These are phyloP conservation scores for Frieseomelitta varia DNA, from an alignment of 1,140 invertebrate species.

Conservation along the genomic window DNA sequence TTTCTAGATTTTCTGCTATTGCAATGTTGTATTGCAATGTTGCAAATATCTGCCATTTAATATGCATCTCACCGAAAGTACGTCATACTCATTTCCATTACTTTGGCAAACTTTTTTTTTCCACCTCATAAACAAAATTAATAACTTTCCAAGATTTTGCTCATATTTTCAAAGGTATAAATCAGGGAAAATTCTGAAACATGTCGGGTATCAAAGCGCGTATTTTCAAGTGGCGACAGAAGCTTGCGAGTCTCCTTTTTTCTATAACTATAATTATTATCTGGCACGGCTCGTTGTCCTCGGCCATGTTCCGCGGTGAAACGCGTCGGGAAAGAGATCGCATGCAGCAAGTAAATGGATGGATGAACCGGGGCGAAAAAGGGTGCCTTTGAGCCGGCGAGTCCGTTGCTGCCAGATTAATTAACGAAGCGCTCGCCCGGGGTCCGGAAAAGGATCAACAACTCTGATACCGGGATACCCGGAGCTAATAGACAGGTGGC, in stretches of 20 bases:
- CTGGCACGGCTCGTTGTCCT: conserved; percentile 34
- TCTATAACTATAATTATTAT: conserved; percentile 48
- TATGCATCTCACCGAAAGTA: too few relatives aligned
- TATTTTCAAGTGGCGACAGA: not conserved
- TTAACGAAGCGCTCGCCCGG: conserved; percentile 79
- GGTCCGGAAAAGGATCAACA: conserved; percentile 74
- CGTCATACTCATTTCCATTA: too few relatives aligned
- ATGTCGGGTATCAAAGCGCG: not conserved
- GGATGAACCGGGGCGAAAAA: conserved; percentile 75
- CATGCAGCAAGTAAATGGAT: conserved; percentile 71
- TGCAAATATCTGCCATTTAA: too few relatives aligned
- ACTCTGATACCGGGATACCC: conserved; percentile 68
- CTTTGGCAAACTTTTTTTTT: too few relatives aligned
- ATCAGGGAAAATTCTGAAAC: not conserved
- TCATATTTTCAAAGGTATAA: not conserved
- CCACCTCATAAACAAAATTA: too few relatives aligned
- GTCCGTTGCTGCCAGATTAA: conserved; percentile 78
- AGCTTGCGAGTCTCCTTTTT: not conserved
- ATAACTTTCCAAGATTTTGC: too few relatives aligned
- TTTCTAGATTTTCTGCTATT: too few relatives aligned
- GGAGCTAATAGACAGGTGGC: conserved; percentile 68
- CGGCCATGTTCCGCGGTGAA: conserved; percentile 27
- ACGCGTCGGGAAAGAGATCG: conserved; percentile 45
- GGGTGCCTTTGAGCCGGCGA: conserved; percentile 76
- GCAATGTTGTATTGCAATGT: too few relatives aligned